These are phyloP conservation scores for Eolophus roseicapilla DNA, from an alignment of 2,113 vertebrate genomes.

Conservation along the genomic window DNA sequence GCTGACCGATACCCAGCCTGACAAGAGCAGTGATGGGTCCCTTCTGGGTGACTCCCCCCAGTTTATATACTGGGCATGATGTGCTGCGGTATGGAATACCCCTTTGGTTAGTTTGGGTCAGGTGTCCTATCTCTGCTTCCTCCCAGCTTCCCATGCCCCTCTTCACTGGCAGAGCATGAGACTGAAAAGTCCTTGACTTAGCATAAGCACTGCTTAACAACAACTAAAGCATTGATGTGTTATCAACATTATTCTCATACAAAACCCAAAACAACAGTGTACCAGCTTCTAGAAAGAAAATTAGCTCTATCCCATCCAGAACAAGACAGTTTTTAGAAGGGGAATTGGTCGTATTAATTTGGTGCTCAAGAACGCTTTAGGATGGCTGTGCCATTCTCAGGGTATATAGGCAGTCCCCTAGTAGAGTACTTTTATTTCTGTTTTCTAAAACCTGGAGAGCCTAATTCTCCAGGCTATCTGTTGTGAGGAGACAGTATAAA, in stretches of 20 bases:
- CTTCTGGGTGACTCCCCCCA: background rate
- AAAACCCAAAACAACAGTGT: background rate
- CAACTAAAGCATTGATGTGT: background rate
- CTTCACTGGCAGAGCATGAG: background rate
- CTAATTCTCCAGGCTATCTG: background rate
- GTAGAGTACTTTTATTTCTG: background rate
- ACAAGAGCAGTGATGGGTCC: background rate
- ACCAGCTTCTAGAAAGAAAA: background rate
- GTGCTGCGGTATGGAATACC: too few relatives aligned
- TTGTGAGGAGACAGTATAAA: background rate
- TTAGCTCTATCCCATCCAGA: background rate
- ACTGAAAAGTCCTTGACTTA: background rate
- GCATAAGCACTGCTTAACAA: background rate
- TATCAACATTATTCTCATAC: background rate
- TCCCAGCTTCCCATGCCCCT: background rate
- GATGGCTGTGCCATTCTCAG: background rate
- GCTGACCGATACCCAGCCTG: background rate
- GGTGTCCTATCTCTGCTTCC: background rate
- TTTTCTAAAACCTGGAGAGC: background rate
- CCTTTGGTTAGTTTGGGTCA: background rate
- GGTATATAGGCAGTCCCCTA: background rate
- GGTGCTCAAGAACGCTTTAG: background rate
- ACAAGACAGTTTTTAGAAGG: background rate
- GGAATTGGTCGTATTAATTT: fast-evolving
- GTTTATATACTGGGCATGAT: background rate